phyloP scores from a whole-genome alignment of 2,797 vertebrate species.

The Myiothlypis coronata region DNA sequence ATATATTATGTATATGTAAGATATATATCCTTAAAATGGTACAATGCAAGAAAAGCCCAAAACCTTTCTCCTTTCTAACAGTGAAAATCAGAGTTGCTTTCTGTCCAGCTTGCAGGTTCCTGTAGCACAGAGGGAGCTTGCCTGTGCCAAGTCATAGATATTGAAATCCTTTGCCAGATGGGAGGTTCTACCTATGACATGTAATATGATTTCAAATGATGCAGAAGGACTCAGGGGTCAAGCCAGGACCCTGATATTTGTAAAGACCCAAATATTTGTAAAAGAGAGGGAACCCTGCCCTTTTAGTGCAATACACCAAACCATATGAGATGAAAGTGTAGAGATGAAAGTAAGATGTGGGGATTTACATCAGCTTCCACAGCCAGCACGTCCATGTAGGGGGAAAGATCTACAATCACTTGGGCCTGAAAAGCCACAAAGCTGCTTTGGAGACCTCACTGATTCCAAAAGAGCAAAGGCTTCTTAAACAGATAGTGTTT shows the following conservation, averaged over 20 bases:
- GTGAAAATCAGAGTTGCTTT: neutral
- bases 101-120: neutral
- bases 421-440: neutral
- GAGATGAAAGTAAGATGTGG: neutral
- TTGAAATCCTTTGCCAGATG: neutral
- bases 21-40: neutral
- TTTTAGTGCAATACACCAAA: neutral
- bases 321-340: neutral
- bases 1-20: neutral
- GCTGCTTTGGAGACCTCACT: neutral
- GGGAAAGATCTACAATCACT: neutral
- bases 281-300: neutral
- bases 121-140: neutral
- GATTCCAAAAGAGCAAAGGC: neutral
- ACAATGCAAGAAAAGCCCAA: neutral
- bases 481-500: neutral
- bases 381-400: neutral
- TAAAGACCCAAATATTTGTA: too few relatives aligned
- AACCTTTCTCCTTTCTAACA: neutral
- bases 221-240: neutral
- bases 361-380: neutral
- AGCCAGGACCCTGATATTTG: neutral
- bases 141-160: neutral
- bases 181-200: neutral
- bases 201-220: neutral